phyloP scores from a whole-genome alignment of 2,797 vertebrate genomes.

The Enteromius fasciolatus region DNA sequence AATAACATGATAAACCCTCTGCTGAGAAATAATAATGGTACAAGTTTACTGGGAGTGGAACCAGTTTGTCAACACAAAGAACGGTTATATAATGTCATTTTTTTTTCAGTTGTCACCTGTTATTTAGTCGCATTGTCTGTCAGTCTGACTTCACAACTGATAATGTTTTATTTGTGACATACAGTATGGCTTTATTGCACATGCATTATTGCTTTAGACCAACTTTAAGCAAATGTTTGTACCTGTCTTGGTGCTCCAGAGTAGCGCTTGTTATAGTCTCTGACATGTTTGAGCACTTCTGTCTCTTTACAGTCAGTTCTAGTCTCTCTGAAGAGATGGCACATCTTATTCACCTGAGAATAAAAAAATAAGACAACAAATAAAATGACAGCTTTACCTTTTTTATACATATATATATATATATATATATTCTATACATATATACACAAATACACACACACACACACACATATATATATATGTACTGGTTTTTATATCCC shows the following conservation, averaged over 20 bases:
- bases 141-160: background rate
- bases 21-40: constrained; percentile 12
- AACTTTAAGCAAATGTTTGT: constrained; percentile 57
- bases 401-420: background rate
- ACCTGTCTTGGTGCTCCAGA: constrained; percentile 82
- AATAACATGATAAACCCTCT: constrained; percentile 8
- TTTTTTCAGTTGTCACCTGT: background rate
- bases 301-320: constrained; percentile 73
- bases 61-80: background rate
- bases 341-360: constrained; percentile 79
- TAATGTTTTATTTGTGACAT: background rate
- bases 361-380: background rate
- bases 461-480: no score
- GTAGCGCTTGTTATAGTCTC: constrained; percentile 84
- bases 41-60: background rate
- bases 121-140: background rate
- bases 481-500: no score
- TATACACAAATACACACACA: no score
- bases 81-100: background rate
- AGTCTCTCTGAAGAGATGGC: constrained; percentile 76
- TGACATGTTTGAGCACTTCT: constrained; percentile 75
- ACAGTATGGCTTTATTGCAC: background rate
- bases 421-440: background rate
- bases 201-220: background rate
- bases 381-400: background rate